phyloP scores from a whole-genome alignment of 2,888 invertebrate genomes.

The Strigamia maritima region DNA sequence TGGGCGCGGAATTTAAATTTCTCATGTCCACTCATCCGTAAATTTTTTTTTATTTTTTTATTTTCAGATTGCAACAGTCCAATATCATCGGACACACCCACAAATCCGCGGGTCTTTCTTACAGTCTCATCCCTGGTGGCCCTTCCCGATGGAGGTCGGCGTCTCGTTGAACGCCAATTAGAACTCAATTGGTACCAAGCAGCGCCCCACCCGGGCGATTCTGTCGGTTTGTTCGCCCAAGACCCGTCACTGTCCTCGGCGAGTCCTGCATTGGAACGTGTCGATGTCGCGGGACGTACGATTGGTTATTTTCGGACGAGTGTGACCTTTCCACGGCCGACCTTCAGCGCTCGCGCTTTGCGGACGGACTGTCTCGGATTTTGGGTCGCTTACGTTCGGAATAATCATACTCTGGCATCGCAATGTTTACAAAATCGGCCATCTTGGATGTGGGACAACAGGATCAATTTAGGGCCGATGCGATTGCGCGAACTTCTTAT shows the following conservation, averaged over 20 bases:
- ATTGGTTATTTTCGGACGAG: constrained; percentile 47
- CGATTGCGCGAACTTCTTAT: constrained; percentile 56
- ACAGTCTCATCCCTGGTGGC: constrained; percentile 45
- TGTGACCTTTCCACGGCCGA: constrained; percentile 45
- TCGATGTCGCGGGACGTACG: constrained; percentile 39
- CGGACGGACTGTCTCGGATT: constrained; percentile 47
- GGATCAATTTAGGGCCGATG: constrained; percentile 46
- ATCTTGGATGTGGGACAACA: constrained; percentile 75
- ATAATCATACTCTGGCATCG: constrained; percentile 48
- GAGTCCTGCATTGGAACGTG: constrained; percentile 40
- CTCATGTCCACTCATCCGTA: background rate
- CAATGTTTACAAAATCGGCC: constrained; percentile 76
- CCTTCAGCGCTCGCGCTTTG: constrained; percentile 43
- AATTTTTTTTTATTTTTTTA: background rate
- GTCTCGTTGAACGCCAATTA: constrained; percentile 43
- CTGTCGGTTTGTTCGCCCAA: constrained; percentile 49
- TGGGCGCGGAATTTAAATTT: no score
- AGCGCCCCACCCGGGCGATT: constrained; percentile 45
- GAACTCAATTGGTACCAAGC: constrained; percentile 45
- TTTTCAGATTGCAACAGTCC: background rate
- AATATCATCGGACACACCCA: background rate
- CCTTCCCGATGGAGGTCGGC: constrained; percentile 28
- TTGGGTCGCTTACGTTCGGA: constrained; percentile 46
- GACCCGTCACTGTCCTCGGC: constrained; percentile 44
- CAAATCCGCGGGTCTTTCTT: constrained; percentile 44